These are phyloP conservation scores for Sinodicranocentrus sp. DNA, from an alignment of 2,888 invertebrate species.

Conservation along the genomic window DNA sequence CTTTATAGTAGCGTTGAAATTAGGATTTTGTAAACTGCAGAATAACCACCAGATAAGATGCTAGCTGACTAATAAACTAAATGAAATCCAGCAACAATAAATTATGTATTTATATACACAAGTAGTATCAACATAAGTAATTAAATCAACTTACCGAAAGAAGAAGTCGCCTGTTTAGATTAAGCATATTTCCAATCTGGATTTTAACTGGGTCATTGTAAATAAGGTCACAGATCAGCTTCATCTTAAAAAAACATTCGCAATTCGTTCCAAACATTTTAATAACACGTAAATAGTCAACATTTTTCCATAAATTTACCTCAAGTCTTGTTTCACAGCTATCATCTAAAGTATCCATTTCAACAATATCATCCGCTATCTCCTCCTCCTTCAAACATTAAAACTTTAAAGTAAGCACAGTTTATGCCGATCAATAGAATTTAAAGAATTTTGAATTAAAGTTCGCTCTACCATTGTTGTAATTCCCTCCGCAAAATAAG, in stretches of 20 bases:
- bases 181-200: constrained; percentile 20
- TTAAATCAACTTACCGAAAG: constrained; percentile 10
- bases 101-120: not conserved
- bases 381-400: constrained; percentile 35
- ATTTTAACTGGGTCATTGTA: constrained; percentile 30
- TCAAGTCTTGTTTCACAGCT: constrained; percentile 32
- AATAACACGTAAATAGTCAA: not conserved
- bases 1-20: not conserved
- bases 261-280: not conserved
- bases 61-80: constrained; percentile 41
- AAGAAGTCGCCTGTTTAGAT: constrained; percentile 20
- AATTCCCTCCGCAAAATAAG: constrained; percentile 12
- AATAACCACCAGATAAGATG: constrained; percentile 37
- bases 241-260: constrained; percentile 24
- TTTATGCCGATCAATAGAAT: no score
- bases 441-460: no score
- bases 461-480: constrained; percentile 18
- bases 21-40: constrained; percentile 34
- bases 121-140: not conserved
- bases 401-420: not conserved
- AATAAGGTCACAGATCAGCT: constrained; percentile 26
- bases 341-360: constrained; percentile 44
- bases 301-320: constrained; percentile 15
- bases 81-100: not conserved
- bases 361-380: constrained; percentile 37